A percentile compares a stretch with the other conserved stretches of the same genome.
phyloP scores from a whole-genome alignment of 2,888 invertebrate genomes.

The Brenthis ino region DNA sequence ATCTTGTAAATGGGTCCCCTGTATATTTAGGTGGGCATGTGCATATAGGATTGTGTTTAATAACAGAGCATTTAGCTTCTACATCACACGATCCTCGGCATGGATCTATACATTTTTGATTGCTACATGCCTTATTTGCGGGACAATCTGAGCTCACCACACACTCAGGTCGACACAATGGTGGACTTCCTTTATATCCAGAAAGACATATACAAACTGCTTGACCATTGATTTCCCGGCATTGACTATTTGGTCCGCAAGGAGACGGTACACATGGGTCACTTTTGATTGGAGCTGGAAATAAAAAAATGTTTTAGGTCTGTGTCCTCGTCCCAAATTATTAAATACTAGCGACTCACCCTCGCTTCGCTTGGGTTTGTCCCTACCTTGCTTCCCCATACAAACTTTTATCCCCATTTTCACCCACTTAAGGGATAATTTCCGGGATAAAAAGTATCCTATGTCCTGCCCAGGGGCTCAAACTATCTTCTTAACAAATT shows the following conservation, averaged over 20 bases:
- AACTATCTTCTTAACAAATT: no score
- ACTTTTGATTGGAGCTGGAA: constrained; percentile 63
- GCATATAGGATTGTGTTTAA: constrained; percentile 90
- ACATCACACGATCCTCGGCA: constrained; percentile 89
- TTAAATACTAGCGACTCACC: no score
- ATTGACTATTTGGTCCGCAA: constrained; percentile 90
- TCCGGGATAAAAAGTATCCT: no score
- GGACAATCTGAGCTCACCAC: constrained; percentile 89
- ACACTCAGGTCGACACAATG: constrained; percentile 90
- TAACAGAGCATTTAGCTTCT: constrained; percentile 87
- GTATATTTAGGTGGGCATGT: constrained; percentile 85
- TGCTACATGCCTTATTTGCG: constrained; percentile 87
- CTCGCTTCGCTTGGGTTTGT: no score
- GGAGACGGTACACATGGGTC: constrained; percentile 88
- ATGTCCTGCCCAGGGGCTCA: no score
- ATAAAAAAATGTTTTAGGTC: not conserved
- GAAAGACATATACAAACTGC: constrained; percentile 88
- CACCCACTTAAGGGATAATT: no score
- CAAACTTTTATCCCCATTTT: no score
- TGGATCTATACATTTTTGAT: constrained; percentile 89
- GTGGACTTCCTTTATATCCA: constrained; percentile 87
- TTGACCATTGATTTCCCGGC: constrained; percentile 84
- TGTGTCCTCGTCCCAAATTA: no score
- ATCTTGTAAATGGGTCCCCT: constrained; percentile 90
- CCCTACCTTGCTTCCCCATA: no score